phyloP scores from a whole-genome alignment of 2,888 invertebrate genomes.

The Noctua janthe region DNA sequence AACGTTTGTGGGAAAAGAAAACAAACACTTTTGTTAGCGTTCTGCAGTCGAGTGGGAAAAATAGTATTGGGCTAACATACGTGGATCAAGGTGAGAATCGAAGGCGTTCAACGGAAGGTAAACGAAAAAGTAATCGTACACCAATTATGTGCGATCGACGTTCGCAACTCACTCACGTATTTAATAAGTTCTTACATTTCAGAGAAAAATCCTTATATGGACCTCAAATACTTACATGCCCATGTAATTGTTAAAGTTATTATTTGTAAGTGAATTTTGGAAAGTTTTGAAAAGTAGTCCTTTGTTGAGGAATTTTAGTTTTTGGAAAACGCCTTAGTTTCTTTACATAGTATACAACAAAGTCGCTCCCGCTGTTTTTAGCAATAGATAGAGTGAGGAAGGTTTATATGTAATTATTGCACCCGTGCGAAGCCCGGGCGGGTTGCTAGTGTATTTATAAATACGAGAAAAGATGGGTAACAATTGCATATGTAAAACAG shows the following conservation, averaged over 20 bases:
- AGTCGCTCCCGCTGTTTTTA: too few relatives aligned
- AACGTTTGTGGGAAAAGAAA: slow-evolving; percentile 61
- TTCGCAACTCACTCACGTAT: slow-evolving; percentile 13
- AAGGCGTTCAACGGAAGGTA: slow-evolving; percentile 13
- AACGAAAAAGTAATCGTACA: slow-evolving; percentile 20
- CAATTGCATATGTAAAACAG: too few relatives aligned
- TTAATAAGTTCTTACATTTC: slow-evolving; percentile 13
- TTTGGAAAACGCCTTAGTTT: not conserved
- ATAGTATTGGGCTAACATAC: slow-evolving; percentile 19
- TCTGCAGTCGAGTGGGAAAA: slow-evolving; percentile 56
- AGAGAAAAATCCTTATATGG: slow-evolving; percentile 33
- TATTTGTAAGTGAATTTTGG: not conserved
- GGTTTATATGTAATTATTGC: too few relatives aligned
- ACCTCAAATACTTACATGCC: not conserved
- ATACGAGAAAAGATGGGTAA: too few relatives aligned
- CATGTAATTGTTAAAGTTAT: not conserved
- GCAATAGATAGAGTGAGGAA: too few relatives aligned
- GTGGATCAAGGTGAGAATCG: slow-evolving; percentile 39
- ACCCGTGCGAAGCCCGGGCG: too few relatives aligned
- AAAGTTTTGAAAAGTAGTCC: not conserved
- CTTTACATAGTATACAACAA: too few relatives aligned
- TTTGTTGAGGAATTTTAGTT: not conserved
- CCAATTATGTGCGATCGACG: not conserved
- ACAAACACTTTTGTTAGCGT: slow-evolving; percentile 68
- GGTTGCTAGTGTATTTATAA: too few relatives aligned